Evolutionary conservation across 2,888 invertebrate species (phyloP).

Genomic region (Synergus itoensis): DNA sequence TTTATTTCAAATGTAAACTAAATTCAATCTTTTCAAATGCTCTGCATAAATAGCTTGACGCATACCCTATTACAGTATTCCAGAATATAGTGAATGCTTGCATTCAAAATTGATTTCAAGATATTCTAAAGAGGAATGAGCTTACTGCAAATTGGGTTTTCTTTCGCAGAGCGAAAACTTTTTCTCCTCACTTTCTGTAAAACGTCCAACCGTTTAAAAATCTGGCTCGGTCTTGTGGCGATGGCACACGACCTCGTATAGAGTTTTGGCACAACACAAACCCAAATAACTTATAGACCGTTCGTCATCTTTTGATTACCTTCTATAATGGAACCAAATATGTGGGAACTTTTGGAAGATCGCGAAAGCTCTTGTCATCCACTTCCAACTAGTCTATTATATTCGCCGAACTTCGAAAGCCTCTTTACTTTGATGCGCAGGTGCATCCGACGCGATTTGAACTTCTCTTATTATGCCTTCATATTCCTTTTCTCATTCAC

Average conservation of each 20-base stretch:
- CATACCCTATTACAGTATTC: constrained; percentile 5
- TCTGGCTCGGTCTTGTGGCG: constrained; percentile 36
- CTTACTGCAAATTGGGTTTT: constrained; percentile 17
- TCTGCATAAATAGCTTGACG: neutral
- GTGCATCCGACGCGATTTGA: constrained; percentile 22
- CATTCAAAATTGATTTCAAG: constrained; percentile 38
- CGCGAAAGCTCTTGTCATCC: constrained; percentile 39
- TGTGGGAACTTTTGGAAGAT: constrained; percentile 30
- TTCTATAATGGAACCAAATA: constrained; percentile 16
- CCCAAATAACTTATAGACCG: constrained; percentile 44
- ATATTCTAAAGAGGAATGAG: constrained; percentile 20
- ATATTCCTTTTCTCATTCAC: neutral
- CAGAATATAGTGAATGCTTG: constrained; percentile 42
- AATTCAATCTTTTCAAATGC: neutral
- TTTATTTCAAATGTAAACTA: neutral
- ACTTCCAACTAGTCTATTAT: constrained; percentile 25
- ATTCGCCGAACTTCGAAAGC: constrained; percentile 35
- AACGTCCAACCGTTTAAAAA: constrained; percentile 42
- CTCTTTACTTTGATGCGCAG: constrained; percentile 30
- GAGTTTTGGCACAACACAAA: constrained; percentile 45
- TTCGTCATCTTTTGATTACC: constrained; percentile 54
- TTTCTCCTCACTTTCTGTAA: neutral
- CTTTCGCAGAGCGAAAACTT: constrained; percentile 1
- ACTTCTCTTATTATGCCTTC: constrained; percentile 1
- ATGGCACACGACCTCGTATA: constrained; percentile 34